phyloP scores from a whole-genome alignment of 2,888 invertebrate species.

The Coecobrya sp. region DNA sequence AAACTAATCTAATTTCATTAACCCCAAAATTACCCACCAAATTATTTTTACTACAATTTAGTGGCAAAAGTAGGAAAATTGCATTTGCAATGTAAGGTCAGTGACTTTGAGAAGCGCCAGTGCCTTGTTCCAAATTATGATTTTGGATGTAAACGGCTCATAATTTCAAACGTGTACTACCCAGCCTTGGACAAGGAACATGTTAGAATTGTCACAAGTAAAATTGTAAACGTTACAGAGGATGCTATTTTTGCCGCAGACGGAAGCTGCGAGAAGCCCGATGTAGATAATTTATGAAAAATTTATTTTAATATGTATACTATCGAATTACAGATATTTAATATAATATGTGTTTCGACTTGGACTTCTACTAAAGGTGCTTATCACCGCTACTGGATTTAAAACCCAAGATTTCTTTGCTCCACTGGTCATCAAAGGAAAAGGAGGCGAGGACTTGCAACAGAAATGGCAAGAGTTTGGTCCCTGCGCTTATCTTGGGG shows the following conservation, averaged over 20 bases:
- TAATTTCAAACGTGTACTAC: conserved; percentile 80
- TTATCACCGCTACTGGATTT: conserved; percentile 84
- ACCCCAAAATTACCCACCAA: background rate
- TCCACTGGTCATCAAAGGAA: conserved; percentile 79
- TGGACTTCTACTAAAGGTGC: conserved; percentile 65
- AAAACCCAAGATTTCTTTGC: conserved; percentile 83
- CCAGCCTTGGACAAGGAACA: conserved; percentile 76
- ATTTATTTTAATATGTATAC: background rate
- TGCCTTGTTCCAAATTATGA: conserved; percentile 80
- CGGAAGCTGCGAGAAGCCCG: conserved; percentile 76
- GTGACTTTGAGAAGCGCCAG: conserved; percentile 56
- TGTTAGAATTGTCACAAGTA: conserved; percentile 72
- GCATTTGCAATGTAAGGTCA: conserved; percentile 64
- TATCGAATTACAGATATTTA: too few relatives aligned
- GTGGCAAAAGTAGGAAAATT: conserved; percentile 32
- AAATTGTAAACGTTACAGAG: conserved; percentile 70
- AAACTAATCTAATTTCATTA: background rate
- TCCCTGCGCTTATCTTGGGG: conserved; percentile 78
- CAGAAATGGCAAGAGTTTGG: conserved; percentile 80
- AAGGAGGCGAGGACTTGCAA: conserved; percentile 71
- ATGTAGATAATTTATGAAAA: too few relatives aligned
- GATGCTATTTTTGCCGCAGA: conserved; percentile 76
- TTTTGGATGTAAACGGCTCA: conserved; percentile 84
- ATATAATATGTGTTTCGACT: background rate
- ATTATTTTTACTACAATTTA: conserved; percentile 9